phyloP scores from a whole-genome alignment of 2,888 invertebrate species.

The Cephus rjabovi region DNA sequence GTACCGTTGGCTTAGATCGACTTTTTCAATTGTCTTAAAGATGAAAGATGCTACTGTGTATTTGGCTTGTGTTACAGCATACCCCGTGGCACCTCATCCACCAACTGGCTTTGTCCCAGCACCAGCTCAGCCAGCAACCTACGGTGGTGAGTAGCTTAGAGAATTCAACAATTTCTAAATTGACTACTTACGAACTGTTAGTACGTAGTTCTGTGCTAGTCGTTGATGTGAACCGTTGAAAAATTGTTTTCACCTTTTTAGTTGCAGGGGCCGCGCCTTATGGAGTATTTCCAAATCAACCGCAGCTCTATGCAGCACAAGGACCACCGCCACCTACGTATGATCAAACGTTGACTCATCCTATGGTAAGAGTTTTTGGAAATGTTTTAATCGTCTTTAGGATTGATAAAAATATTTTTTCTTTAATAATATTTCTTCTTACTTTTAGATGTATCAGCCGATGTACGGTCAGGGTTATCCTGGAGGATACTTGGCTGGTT shows the following conservation, averaged over 20 bases:
- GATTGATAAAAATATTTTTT: too few species aligned
- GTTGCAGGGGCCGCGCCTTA: constrained; percentile 75
- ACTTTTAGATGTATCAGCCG: constrained; percentile 77
- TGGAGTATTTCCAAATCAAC: constrained; percentile 70
- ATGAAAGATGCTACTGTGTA: neutral
- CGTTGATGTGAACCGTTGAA: too few species aligned
- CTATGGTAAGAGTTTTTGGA: constrained; percentile 69
- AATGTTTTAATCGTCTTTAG: constrained; percentile 31
- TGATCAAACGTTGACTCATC: constrained; percentile 77
- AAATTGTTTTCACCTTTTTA: constrained; percentile 39
- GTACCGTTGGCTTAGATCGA: constrained; percentile 58
- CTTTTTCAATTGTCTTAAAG: constrained; percentile 22
- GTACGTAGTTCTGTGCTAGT: too few species aligned
- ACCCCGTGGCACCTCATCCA: constrained; percentile 65
- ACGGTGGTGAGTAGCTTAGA: constrained; percentile 52
- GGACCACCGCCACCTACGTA: constrained; percentile 76
- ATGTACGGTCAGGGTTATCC: constrained; percentile 81
- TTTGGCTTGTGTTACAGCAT: constrained; percentile 60
- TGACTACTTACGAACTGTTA: too few species aligned
- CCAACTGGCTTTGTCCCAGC: constrained; percentile 65
- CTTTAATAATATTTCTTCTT: constrained; percentile 21
- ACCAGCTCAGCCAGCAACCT: constrained; percentile 61
- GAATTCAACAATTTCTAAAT: too few species aligned
- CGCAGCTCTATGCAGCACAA: constrained; percentile 76
- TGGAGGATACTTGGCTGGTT: constrained; percentile 75